These are phyloP conservation scores for Hippocampus comes DNA, from an alignment of 2,113 vertebrate genomes.

Conservation along the genomic window DNA sequence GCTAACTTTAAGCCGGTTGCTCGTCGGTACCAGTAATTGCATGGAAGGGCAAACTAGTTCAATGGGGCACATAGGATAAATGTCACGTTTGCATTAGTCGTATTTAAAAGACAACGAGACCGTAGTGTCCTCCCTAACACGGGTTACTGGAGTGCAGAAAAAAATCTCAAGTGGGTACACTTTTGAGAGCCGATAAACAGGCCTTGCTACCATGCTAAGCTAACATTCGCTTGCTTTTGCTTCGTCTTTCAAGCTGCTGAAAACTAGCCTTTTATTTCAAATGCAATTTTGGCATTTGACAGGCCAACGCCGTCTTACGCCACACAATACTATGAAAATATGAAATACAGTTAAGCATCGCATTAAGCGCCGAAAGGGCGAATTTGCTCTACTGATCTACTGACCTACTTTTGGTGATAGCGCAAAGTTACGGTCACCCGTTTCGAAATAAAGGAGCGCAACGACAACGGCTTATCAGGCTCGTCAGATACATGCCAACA, in stretches of 20 bases:
- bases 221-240: constrained; percentile 9
- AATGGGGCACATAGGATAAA: neutral
- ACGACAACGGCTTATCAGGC: neutral
- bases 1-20: neutral
- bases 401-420: constrained; percentile 74
- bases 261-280: neutral
- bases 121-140: neutral
- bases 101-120: neutral
- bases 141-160: neutral
- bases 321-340: neutral
- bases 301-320: accelerated
- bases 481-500: neutral
- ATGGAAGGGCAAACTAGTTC: neutral
- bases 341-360: neutral
- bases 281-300: neutral
- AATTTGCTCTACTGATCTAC: constrained; percentile 79
- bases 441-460: constrained; percentile 25
- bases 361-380: constrained; percentile 20
- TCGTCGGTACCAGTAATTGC: neutral
- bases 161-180: neutral
- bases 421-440: constrained; percentile 51
- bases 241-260: neutral
- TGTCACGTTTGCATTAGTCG: neutral
- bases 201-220: constrained; percentile 45
- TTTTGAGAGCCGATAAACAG: constrained; percentile 24